Conservation (phyloP, 35 echinoderm and acorn worm species). For the Acanthaster planci region DNA sequence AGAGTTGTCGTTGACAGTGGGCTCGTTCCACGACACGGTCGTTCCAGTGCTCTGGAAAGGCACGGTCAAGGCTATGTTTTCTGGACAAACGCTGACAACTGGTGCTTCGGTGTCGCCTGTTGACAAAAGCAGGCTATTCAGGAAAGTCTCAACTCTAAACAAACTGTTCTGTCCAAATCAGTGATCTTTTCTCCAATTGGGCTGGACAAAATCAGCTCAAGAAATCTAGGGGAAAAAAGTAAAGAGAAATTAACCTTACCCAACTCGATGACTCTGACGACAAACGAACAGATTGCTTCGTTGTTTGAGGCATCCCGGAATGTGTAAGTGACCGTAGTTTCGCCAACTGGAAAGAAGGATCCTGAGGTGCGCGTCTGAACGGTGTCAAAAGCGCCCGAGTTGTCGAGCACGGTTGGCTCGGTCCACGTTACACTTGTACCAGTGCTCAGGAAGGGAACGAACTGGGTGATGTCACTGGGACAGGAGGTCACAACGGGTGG, state of each 20-base stretch:
- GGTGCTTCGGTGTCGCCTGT: not conserved
- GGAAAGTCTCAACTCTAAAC: not conserved
- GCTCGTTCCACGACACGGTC: slow-evolving; percentile 50
- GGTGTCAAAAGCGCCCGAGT: slow-evolving; percentile 41
- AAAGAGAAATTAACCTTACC: not conserved
- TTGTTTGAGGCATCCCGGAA: slow-evolving; percentile 55
- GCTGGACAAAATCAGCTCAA: too few relatives aligned
- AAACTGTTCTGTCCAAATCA: too few relatives aligned
- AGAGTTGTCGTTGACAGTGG: slow-evolving; percentile 57
- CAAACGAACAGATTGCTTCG: slow-evolving; percentile 38
- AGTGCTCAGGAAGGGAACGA: slow-evolving; percentile 17
- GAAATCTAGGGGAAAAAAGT: too few relatives aligned
- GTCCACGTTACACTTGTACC: slow-evolving; percentile 40
- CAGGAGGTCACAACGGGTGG: slow-evolving; percentile 20
- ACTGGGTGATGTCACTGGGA: slow-evolving; percentile 7
- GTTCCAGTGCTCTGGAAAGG: slow-evolving; percentile 37
- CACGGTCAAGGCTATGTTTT: slow-evolving; percentile 33
- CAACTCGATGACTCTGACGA: slow-evolving; percentile 41
- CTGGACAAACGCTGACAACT: slow-evolving; percentile 23
- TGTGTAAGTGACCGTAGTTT: slow-evolving; percentile 51
- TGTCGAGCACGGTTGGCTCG: slow-evolving; percentile 39
- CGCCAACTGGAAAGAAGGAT: slow-evolving; percentile 51
- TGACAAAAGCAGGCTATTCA: too few relatives aligned
- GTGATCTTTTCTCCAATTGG: too few relatives aligned
- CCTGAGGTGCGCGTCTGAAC: slow-evolving; percentile 22